A percentile compares a stretch with the other conserved stretches of the same genome.
Evolutionary conservation across 2,888 invertebrate genomes (phyloP).

Genomic region (Drosophila lutescens): DNA sequence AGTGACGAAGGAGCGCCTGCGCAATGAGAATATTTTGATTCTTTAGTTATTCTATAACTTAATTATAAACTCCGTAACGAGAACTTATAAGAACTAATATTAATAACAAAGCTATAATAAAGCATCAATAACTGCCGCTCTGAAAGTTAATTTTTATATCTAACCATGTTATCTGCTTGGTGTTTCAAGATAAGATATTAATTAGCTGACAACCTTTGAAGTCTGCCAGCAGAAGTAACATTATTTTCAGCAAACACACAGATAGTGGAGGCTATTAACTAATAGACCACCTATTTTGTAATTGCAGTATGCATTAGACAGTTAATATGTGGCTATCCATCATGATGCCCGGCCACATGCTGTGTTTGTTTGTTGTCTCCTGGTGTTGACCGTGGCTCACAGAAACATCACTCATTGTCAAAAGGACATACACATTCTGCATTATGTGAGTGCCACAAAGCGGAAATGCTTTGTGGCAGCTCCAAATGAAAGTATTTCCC

Average conservation of each 20-base stretch:
- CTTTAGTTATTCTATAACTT: neutral
- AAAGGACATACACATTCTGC: constrained; percentile 8
- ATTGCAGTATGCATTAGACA: constrained; percentile 47
- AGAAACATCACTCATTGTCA: constrained; percentile 47
- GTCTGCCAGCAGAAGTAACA: neutral
- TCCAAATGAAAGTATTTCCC: constrained; percentile 48
- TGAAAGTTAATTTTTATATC: neutral
- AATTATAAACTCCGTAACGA: neutral
- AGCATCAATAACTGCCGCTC: neutral
- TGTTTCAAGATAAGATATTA: constrained; percentile 24
- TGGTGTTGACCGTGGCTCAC: constrained; percentile 32
- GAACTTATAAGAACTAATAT: no score
- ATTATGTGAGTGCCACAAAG: constrained; percentile 42
- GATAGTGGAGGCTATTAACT: constrained; percentile 17
- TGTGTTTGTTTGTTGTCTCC: constrained; percentile 13
- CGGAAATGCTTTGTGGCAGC: constrained; percentile 57
- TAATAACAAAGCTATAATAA: neutral
- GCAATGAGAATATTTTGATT: constrained; percentile 7
- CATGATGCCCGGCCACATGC: constrained; percentile 25
- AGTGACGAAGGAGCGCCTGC: constrained; percentile 23
- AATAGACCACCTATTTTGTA: constrained; percentile 34
- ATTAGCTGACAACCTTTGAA: constrained; percentile 8
- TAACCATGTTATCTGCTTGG: neutral
- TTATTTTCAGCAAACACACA: constrained; percentile 1
- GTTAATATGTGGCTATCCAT: constrained; percentile 44